Conservation (phyloP, 1,140 invertebrate genomes). For the Globodera ellingtonae region DNA sequence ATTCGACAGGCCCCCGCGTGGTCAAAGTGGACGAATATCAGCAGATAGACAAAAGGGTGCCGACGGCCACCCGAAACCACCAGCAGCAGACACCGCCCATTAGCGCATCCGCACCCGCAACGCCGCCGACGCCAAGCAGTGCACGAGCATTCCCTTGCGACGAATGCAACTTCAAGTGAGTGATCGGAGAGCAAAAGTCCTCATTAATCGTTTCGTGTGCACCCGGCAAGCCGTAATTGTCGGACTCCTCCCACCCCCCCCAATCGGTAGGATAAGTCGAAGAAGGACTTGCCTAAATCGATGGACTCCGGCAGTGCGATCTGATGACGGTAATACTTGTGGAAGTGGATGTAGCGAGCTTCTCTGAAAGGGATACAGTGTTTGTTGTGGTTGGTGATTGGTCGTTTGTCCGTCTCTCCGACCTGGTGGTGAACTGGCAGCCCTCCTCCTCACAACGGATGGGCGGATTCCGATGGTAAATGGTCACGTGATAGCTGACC, state of each 20-base stretch:
- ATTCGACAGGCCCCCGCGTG: constrained; percentile 1
- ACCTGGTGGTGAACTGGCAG: constrained; percentile 57
- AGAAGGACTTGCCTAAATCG: constrained; percentile 52
- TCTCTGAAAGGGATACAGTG: constrained; percentile 19
- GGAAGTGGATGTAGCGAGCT: constrained; percentile 64
- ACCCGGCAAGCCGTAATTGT: no score
- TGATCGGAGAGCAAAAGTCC: not conserved
- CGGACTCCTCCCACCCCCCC: no score
- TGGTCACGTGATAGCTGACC: constrained; percentile 59
- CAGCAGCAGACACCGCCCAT: constrained; percentile 16
- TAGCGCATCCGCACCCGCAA: constrained; percentile 1
- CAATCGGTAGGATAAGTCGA: not conserved
- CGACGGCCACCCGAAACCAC: not conserved
- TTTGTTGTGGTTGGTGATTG: not conserved
- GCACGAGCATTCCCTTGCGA: constrained; percentile 31
- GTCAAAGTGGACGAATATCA: not conserved
- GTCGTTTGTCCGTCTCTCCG: constrained; percentile 31
- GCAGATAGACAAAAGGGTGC: constrained; percentile 1
- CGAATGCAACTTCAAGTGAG: constrained; percentile 43
- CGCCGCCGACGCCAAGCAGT: constrained; percentile 1
- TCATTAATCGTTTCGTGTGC: no score
- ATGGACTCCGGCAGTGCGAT: constrained; percentile 61
- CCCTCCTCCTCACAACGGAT: constrained; percentile 59
- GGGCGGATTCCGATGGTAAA: constrained; percentile 64
- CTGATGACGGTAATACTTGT: constrained; percentile 64